Percentiles rank a stretch among this genome's conserved stretches.
phyloP scores from a whole-genome alignment of 2,113 vertebrate species.

The Suncus etruscus region DNA sequence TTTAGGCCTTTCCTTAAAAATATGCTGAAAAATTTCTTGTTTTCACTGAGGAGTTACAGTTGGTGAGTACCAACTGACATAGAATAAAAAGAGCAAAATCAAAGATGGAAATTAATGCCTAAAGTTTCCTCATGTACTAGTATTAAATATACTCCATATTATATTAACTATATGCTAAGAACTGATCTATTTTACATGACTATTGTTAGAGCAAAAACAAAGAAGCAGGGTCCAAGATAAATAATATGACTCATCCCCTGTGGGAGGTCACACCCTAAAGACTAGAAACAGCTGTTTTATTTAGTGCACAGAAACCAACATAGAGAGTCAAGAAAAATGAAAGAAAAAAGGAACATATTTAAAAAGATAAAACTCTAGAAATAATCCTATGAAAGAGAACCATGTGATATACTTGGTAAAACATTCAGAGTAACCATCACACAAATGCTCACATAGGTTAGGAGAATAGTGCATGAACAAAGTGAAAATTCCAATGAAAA shows the following conservation, averaged over 20 bases:
- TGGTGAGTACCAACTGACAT: neutral
- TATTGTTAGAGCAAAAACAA: too few relatives aligned
- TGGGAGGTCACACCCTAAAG: neutral
- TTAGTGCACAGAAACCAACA: neutral
- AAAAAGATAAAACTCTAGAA: constrained; percentile 21
- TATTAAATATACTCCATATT: neutral
- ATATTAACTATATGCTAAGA: neutral
- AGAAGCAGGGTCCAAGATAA: neutral
- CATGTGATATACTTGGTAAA: neutral
- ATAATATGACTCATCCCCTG: neutral
- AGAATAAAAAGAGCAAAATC: neutral
- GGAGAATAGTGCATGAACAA: neutral
- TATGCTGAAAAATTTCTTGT: constrained; percentile 21
- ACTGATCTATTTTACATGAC: too few relatives aligned
- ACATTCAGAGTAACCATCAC: neutral
- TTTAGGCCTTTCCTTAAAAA: neutral
- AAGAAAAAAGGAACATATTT: neutral
- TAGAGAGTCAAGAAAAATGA: neutral
- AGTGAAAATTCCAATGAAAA: neutral
- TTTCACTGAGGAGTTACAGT: neutral
- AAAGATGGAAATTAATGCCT: neutral
- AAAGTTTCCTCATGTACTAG: neutral
- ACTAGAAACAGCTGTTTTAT: neutral
- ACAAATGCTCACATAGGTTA: neutral
- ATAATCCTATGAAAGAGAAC: neutral